Percentiles rank a stretch among this genome's conserved stretches.
Conservation (phyloP, 2,113 vertebrate species). For the Miniopterus natalensis region DNA sequence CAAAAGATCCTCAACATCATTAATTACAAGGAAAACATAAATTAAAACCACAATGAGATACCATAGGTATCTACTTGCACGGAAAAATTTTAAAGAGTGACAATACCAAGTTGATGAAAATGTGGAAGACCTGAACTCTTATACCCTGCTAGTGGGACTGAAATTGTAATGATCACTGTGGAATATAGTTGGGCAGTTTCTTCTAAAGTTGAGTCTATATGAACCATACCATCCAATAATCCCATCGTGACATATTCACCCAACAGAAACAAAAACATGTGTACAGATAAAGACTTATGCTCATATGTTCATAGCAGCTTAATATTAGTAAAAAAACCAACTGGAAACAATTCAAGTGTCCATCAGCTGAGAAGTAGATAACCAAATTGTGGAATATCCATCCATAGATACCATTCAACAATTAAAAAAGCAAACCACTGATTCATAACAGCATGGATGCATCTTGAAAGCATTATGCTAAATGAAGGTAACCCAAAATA, state of each 20-base stretch:
- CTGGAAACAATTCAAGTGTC: neutral
- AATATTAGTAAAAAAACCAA: neutral
- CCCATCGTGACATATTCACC: neutral
- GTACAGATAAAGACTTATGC: neutral
- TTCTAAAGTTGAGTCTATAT: neutral
- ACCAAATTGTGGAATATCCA: neutral
- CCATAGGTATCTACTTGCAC: neutral
- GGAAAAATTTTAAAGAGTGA: neutral
- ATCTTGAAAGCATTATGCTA: neutral
- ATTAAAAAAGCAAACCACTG: neutral
- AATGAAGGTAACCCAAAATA: neutral
- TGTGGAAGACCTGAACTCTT: neutral
- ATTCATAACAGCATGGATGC: neutral
- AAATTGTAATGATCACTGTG: neutral
- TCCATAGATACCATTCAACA: neutral
- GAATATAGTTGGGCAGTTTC: neutral
- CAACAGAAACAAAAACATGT: neutral
- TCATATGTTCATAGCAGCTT: neutral
- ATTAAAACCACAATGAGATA: neutral
- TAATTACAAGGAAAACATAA: neutral
- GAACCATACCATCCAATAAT: neutral
- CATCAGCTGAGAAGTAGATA: neutral
- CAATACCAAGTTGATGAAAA: neutral
- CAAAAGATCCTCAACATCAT: neutral
- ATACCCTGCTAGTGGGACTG: too few species aligned